phyloP scores from a whole-genome alignment of 2,113 vertebrate genomes.

The Anser brachyrhynchus region DNA sequence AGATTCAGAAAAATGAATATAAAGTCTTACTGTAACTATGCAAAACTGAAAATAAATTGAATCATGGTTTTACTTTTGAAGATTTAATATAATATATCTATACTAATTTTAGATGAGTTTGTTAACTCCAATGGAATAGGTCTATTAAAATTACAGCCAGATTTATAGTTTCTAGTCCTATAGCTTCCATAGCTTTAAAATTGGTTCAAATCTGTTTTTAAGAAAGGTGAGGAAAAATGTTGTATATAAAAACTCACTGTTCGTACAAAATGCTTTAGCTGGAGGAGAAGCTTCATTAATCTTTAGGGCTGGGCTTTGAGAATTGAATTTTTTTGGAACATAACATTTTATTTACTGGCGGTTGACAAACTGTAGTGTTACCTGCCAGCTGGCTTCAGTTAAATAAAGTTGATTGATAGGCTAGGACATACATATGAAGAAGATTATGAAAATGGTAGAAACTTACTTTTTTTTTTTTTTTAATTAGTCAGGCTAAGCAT shows the following conservation, averaged over 20 bases:
- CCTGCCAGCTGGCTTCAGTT: constrained; percentile 4
- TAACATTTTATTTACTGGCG: constrained; percentile 40
- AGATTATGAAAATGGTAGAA: neutral
- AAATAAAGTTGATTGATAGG: neutral
- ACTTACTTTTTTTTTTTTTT: neutral
- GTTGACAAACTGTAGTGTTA: constrained; percentile 28
- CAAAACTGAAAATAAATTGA: neutral
- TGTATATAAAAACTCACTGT: neutral
- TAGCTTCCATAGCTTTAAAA: neutral
- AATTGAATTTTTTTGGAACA: constrained; percentile 42
- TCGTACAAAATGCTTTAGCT: neutral
- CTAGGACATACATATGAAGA: neutral
- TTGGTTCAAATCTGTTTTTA: neutral
- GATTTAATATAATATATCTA: neutral
- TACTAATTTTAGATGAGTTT: neutral
- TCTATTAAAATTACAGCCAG: neutral
- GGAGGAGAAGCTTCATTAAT: constrained; percentile 13
- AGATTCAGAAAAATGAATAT: neutral
- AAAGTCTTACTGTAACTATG: neutral
- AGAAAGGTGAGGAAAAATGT: neutral
- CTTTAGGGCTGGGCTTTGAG: constrained; percentile 13
- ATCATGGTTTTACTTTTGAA: neutral
- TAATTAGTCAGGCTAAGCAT: neutral
- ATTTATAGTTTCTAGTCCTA: neutral
- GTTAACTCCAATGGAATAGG: neutral